phyloP scores from a whole-genome alignment of 2,797 vertebrate genomes.

The Morus bassanus region DNA sequence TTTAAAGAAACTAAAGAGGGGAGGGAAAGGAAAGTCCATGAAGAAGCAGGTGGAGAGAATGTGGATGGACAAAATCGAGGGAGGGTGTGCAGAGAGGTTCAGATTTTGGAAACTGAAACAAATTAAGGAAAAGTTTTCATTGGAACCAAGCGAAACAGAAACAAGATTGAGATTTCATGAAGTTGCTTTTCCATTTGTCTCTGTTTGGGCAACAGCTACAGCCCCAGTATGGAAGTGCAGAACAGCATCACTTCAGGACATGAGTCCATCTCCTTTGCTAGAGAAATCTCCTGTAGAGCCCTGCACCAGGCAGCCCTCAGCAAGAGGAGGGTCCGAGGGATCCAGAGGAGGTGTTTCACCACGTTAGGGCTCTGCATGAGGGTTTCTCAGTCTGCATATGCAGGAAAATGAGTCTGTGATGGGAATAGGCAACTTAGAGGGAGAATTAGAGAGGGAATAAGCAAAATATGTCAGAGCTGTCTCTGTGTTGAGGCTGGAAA shows the following conservation, averaged over 20 bases:
- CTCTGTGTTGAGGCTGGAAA: slow-evolving; percentile 26
- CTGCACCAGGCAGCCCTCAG: not conserved
- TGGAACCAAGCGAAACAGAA: not conserved
- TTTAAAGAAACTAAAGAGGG: not conserved
- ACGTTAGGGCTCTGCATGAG: rapidly evolving
- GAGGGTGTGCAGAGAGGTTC: not conserved
- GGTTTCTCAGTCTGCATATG: not conserved
- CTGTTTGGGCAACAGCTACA: not conserved
- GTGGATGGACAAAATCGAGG: not conserved
- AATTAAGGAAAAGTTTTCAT: not conserved
- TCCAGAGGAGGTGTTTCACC: not conserved
- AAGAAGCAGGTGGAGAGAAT: not conserved
- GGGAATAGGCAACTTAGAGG: not conserved
- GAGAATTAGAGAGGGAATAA: slow-evolving; percentile 35
- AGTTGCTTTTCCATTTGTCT: not conserved
- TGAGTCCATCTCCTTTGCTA: not conserved
- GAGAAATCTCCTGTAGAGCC: not conserved
- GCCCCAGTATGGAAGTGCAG: not conserved
- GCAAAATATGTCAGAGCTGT: slow-evolving; percentile 53
- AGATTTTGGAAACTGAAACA: not conserved
- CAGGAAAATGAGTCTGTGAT: not conserved
- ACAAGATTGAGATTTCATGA: not conserved
- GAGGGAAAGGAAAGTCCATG: not conserved
- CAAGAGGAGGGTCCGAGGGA: not conserved
- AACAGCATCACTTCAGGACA: not conserved